Evolutionary conservation across 2,797 vertebrate species (phyloP).

Genomic region (Potorous gilbertii): DNA sequence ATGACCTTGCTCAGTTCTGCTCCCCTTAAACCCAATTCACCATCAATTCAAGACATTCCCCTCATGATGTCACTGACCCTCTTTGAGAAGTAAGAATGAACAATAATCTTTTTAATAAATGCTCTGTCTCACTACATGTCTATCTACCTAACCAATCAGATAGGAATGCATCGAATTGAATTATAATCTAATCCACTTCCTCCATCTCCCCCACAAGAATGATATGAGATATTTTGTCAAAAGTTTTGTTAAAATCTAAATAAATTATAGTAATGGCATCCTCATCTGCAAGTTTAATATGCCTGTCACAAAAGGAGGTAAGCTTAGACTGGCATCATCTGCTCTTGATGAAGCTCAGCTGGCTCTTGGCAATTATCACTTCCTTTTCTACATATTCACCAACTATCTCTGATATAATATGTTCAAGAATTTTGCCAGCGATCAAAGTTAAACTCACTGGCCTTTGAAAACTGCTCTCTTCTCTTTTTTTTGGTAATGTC

Average conservation of each 20-base stretch:
- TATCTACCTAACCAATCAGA: not conserved
- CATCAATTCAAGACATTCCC: not conserved
- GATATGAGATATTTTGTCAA: not conserved
- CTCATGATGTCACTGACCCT: not conserved
- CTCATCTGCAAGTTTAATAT: not conserved
- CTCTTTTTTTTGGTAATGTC: not conserved
- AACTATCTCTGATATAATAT: not conserved
- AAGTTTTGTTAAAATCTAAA: not conserved
- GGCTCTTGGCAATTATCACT: not conserved
- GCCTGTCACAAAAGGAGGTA: not conserved
- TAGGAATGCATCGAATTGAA: not conserved
- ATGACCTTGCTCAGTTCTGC: not conserved
- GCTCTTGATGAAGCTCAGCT: not conserved
- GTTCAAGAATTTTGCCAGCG: not conserved
- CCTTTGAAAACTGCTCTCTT: not conserved
- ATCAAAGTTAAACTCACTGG: not conserved
- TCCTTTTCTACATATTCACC: not conserved
- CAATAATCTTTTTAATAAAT: not conserved
- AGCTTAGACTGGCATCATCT: not conserved
- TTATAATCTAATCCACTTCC: not conserved
- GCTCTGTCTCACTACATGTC: not conserved
- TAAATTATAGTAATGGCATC: not conserved
- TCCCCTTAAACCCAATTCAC: not conserved
- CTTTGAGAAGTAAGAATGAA: not conserved
- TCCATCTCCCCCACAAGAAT: not conserved